These are phyloP conservation scores for Cryptotermes secundus DNA, from an alignment of 1,140 invertebrate species.

Conservation along the genomic window DNA sequence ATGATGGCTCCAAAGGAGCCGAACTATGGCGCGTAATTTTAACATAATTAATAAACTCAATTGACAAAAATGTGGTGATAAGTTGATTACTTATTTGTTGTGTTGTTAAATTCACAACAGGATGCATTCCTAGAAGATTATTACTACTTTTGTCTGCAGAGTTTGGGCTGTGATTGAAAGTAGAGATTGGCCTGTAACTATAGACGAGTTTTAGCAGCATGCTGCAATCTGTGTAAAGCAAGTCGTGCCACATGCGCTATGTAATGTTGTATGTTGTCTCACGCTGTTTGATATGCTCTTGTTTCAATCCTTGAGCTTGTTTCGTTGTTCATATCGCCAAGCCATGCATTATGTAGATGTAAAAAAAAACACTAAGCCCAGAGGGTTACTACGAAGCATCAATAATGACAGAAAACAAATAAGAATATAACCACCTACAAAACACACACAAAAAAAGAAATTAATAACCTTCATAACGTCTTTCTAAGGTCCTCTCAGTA, in stretches of 20 bases:
- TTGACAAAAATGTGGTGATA: too few relatives aligned
- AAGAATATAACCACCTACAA: background rate
- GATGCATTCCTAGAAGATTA: too few relatives aligned
- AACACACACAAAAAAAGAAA: background rate
- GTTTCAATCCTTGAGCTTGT: background rate
- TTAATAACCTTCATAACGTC: background rate
- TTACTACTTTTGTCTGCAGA: background rate
- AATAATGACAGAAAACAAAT: background rate
- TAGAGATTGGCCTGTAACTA: background rate
- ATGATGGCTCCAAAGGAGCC: too few relatives aligned
- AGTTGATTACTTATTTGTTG: too few relatives aligned
- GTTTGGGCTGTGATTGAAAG: background rate
- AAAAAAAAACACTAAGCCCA: background rate
- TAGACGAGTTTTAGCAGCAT: background rate
- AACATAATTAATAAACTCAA: too few relatives aligned
- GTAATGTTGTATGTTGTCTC: background rate
- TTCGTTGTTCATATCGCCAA: background rate
- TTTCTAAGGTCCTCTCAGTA: too few relatives aligned
- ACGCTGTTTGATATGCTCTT: background rate
- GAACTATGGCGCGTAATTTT: too few relatives aligned
- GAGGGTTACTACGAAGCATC: background rate
- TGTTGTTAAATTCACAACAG: too few relatives aligned
- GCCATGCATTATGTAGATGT: background rate
- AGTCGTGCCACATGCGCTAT: background rate
- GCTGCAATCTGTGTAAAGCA: background rate